Evolutionary conservation across 37 sponge, comb jelly and placozoan genomes (phyloP), one percentile per base, ranked within the genome.

Genomic region (Theonella swinhoei): DNA sequence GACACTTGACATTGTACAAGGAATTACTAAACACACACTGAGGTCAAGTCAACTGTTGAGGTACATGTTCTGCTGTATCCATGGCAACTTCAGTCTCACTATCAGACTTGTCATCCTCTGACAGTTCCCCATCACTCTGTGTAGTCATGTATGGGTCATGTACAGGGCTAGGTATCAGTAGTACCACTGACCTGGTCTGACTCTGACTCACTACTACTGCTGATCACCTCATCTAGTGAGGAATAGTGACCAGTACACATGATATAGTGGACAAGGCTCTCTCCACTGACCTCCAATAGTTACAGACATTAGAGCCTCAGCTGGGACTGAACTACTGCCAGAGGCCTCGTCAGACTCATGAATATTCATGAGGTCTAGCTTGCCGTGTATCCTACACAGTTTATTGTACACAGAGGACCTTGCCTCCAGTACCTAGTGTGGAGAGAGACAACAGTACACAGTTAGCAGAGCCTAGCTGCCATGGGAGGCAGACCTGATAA

Each of bases 331-430:
- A 58, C 67, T 20, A 22, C 17, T n/a, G 3, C 26, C 29, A 0
- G 20, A 26, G 7, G n/a, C n/a, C 59, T 30, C 59, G 4, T 42
- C 69, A 7, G 74, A 59, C 9, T 62, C 82, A 63, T 88, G 88
- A 4, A 81, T 62, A 17, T 80, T 20, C 35, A 86, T 23, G 34
- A 91, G 74, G 60, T 80, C 91, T 34, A 91, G 80, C 42, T 82
- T 85, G 4, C 91, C 91, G 34, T 91, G 82, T 9, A 91, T 42
- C 35, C 43, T 77, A 42, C 73, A 81, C 0, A 91, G 68, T 39
- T 39, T 65, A n/a, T 61, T 33, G 36, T 80, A 85, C 36, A 72
- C 66, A 22, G 74, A 26, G 0, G 68, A 42, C 30, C 91, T 41
- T 9, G 78, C 28, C 22, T 85, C 91, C 23, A 91, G 58, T 39